Evolutionary conservation across 1,140 invertebrate species (phyloP).

Genomic region (Platyscapa corneri): DNA sequence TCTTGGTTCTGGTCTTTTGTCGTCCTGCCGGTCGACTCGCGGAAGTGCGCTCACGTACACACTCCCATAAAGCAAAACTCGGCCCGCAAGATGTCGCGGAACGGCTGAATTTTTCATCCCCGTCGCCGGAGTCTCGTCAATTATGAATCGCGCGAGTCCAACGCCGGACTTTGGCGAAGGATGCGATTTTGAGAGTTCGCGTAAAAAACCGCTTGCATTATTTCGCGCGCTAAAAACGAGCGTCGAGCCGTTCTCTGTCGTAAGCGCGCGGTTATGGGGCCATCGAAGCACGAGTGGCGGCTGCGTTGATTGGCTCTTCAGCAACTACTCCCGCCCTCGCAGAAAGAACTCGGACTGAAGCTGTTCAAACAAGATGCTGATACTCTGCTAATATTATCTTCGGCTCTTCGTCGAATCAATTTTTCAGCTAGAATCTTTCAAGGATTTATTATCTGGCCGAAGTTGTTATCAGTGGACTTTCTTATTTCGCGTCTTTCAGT

Average conservation of each 20-base stretch:
- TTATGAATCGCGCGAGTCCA: not conserved
- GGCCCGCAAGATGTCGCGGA: not conserved
- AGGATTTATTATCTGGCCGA: too few relatives aligned
- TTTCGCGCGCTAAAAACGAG: not conserved
- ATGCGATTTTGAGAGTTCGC: not conserved
- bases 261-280: not conserved
- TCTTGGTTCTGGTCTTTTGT: constrained; percentile 27
- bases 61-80: constrained; percentile 8
- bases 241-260: not conserved
- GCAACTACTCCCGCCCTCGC: too few relatives aligned
- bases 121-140: not conserved
- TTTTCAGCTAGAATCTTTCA: too few relatives aligned
- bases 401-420: too few relatives aligned
- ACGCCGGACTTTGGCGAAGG: not conserved
- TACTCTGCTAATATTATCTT: too few relatives aligned
- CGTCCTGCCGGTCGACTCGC: not conserved
- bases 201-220: not conserved
- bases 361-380: too few relatives aligned
- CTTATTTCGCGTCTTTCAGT: too few relatives aligned
- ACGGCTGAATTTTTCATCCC: constrained; percentile 42
- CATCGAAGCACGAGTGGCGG: not conserved
- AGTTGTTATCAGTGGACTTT: too few relatives aligned
- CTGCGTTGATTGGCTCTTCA: not conserved
- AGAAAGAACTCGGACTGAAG: not conserved
- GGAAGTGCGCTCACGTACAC: not conserved